Base-by-base conservation (phyloP, 1,140 invertebrate genomes). In the Drosophila novamexicana region DNA sequence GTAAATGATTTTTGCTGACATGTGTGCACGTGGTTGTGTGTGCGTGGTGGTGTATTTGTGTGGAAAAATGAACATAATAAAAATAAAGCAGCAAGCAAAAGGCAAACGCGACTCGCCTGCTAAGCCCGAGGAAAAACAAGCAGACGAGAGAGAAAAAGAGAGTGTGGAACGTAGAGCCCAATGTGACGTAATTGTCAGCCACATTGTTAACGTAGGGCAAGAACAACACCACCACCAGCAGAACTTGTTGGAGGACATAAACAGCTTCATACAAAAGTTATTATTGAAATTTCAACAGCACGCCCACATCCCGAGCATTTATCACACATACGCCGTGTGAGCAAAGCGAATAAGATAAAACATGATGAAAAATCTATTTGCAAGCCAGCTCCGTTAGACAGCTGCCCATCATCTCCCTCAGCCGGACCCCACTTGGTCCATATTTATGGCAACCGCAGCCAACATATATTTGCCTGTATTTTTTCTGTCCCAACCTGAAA, bases 1-100 rank as follows among this genome's bases (percentile, higher is more conserved):
- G 83, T 88, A 88, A 86, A 86, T 84, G 84, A 79, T 86, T 86
- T 86, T 86, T 88, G 84, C 84, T 86, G 83, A 86, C 83, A 83
- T 88, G 79, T 86, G 50, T 61, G 58, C 58, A 22, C 16, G 36
- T n/a, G 22, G 7, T 45, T 57, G 9, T 49, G 34, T 70, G 75
- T 70, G 22, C 2, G 7, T 45, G 42, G 12, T 37, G 7, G 44
- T 32, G 32, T 37, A 53, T 45, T 36, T 39, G 36, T 40, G 29
- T 22, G 63, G 14, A 40, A 52, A 61, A 75, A 68, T 70, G 77
- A 83, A 83, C 74, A 80, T 85, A 85, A 85, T 85, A 85, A 74
- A 79, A 88, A 86, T 75, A 81, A 77, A 69, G 62, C 72, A 77
- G 72, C 79, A 86, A 89, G 83, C 83, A 86, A 86, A 89, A 89